phyloP scores from a whole-genome alignment of 1,140 invertebrate genomes.

The Drosophila ohnishii region DNA sequence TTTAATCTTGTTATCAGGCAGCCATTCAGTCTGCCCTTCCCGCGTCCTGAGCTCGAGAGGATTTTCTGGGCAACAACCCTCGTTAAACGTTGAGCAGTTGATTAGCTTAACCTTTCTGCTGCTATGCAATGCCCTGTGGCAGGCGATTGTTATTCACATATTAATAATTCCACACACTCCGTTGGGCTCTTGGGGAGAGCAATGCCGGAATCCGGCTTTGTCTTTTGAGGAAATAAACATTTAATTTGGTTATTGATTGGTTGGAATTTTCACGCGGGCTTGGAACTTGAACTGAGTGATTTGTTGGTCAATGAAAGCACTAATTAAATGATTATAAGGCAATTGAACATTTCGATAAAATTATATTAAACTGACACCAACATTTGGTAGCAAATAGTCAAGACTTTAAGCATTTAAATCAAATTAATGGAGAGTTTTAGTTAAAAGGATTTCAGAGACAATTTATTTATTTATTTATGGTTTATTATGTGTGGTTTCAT shows the following conservation, averaged over 20 bases:
- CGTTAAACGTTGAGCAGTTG: constrained; percentile 68
- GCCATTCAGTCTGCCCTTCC: constrained; percentile 31
- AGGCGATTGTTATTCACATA: constrained; percentile 46
- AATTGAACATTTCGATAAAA: no score
- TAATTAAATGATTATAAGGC: background rate
- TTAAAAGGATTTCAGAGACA: constrained; percentile 40
- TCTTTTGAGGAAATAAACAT: constrained; percentile 15
- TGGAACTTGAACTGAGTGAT: background rate
- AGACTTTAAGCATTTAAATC: no score
- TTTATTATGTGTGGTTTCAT: constrained; percentile 25
- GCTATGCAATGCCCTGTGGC: constrained; percentile 35
- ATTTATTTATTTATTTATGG: constrained; percentile 7
- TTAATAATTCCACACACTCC: constrained; percentile 48
- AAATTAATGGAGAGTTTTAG: background rate
- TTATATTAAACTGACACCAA: background rate
- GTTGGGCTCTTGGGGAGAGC: background rate
- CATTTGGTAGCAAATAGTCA: background rate
- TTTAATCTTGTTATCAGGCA: constrained; percentile 77
- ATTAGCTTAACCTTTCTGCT: constrained; percentile 68
- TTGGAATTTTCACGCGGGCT: constrained; percentile 2
- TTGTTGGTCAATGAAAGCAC: background rate
- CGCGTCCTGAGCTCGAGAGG: constrained; percentile 37
- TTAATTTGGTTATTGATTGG: constrained; percentile 33
- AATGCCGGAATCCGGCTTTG: background rate
- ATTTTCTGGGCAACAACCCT: constrained; percentile 53